Base-by-base conservation (phyloP, 2,888 invertebrate genomes). In the Quadriops clusia region DNA sequence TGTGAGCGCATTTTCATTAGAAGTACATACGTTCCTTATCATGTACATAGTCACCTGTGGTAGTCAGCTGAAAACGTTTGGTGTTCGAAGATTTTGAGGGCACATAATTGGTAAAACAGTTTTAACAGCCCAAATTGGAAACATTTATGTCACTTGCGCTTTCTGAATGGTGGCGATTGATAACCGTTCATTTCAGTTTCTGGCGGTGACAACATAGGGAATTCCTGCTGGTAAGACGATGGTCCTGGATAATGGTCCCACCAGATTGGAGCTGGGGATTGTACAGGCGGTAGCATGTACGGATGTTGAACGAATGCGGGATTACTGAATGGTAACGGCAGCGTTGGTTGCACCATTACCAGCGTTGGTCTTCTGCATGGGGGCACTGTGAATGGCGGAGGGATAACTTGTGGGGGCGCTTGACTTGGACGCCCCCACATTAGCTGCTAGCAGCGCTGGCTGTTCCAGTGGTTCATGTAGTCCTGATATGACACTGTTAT, bases 401-500 rank as follows among this genome's bases (percentile, higher is more conserved):
- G 28, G 41, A 50, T 50, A 27, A 28, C 34, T 39, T 41, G 36
- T 45, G 53, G 47, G 44, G 50, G 49, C 49, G 53, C 51, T 47
- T 56, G 41, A 32, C 41, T 37, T 27, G 49, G 41, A 36, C 61
- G 63, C 64, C 64, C 68, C 70, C 70, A 65, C 61, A 65, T 61
- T 63, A 67, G 63, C 60, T 72, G 80, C 77, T 81, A 81, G 80
- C 80, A 80, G 46, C 75, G 71, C 52, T 74, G 72, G 44, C 59
- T 66, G 41, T 70, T 69, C 68, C 71, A 71, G 46, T 70, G 67
- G 54, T 64, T 72, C 59, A 77, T 67, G 61, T 89, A 90, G 46
- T 89, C 85, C 54, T 75, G 76, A 69, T 90, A 91, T 41, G 78
- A 73, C 51, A 86, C 85, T 23, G 86, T 85, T 37, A 94, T 76